Conservation (phyloP, 2,113 vertebrate genomes). For the Narcine bancroftii region DNA sequence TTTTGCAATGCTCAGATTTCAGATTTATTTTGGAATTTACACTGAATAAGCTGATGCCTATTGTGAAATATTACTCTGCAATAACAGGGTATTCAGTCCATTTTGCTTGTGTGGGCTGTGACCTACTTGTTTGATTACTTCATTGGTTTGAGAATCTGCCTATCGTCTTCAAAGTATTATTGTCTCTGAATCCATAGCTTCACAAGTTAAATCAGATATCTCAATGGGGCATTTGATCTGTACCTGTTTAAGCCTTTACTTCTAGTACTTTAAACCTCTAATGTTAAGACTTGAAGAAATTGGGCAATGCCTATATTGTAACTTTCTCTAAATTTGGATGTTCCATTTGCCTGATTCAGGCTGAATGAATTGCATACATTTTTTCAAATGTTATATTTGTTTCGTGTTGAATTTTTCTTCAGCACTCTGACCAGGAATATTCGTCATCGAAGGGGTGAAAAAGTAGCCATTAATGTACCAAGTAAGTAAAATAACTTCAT, state of each 20-base stretch:
- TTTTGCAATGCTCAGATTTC: not conserved
- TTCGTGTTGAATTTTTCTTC: slow-evolving; percentile 43
- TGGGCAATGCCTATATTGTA: not conserved
- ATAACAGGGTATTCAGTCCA: not conserved
- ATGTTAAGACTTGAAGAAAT: not conserved
- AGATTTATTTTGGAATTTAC: not conserved
- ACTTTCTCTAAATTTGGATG: not conserved
- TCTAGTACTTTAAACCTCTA: not conserved
- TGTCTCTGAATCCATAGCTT: not conserved
- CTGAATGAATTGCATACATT: not conserved
- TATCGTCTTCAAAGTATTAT: not conserved
- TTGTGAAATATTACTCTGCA: not conserved
- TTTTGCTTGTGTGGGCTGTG: not conserved
- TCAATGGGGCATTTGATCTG: not conserved
- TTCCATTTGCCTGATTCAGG: not conserved
- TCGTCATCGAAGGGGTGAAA: slow-evolving; percentile 86
- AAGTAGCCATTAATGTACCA: slow-evolving; percentile 92
- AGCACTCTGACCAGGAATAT: slow-evolving; percentile 93
- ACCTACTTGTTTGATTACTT: not conserved
- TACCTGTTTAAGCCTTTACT: not conserved
- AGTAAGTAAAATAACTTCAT: slow-evolving; percentile 61
- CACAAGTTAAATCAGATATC: not conserved
- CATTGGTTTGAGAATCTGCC: not conserved
- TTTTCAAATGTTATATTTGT: not conserved
- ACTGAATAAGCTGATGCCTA: not conserved